Evolutionary conservation across 2,797 vertebrate species (phyloP), one percentile per base, ranked within the genome.

Genomic region (Galaxias olidus): DNA sequence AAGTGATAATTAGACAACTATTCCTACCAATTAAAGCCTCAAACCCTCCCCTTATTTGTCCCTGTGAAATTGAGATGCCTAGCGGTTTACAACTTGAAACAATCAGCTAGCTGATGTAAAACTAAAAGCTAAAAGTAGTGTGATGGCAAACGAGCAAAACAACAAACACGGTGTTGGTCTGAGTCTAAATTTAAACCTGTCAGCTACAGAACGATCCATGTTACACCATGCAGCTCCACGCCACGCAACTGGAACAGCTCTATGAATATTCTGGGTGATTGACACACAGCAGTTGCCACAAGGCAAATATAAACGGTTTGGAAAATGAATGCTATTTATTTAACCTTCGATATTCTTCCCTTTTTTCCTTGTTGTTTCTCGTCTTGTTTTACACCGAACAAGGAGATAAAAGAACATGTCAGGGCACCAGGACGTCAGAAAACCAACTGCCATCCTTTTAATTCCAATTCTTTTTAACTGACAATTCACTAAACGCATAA

Each of bases 1-100:
- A 88, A 83, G 86, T 90, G 90, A 89, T 92, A 91, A 93, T 91
- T 90, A 92, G 89, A 91, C 86, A 84, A 85, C 77, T 84, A 86
- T 83, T 87, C 84, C 80, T 87, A 82, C 73, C 87, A 91, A 89
- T 92, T 91, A 88, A 88, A 86, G 71, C 72, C 81, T 81, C 75
- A 79, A 70, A 72, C 68, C 76, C 76, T 68, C 74, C 65, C 55
- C 30, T 65, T 63, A 73, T 59, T 19, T 59, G 30, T 30, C 10
- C 58, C 10, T 13, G 15, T 45, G 50, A 68, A 30, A 59, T 50
- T 41, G 8, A 55, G 9, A 40, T 12, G 56, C 60, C 69, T 56
- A 67, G 40, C 57, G 13, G 63, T 61, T 56, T 69, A 63, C 20
- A 11, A 54, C 53, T 60, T 62, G 58, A 74, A 66, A 61, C 1